A percentile compares a stretch with the other conserved stretches of the same genome.
These are phyloP conservation scores for Agapetus fuscipes DNA, from an alignment of 2,888 invertebrate genomes.

Conservation along the genomic window DNA sequence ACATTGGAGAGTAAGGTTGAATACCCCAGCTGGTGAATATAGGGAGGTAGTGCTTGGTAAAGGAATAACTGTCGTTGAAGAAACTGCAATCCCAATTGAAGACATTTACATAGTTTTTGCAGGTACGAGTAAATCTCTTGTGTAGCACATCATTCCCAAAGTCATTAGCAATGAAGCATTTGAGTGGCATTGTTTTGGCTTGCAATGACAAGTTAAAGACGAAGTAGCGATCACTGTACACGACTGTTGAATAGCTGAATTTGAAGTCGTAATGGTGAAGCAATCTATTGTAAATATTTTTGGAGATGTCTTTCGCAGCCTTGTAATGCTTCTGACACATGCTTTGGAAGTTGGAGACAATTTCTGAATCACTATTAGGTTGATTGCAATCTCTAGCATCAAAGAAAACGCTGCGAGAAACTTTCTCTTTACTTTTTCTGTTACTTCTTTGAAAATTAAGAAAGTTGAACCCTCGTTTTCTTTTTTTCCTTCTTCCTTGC, in stretches of 20 bases:
- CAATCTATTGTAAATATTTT: conserved; percentile 29
- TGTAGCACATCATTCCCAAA: conserved; percentile 12
- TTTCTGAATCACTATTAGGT: conserved; percentile 9
- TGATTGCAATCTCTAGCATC: conserved; percentile 20
- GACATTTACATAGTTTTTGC: conserved; percentile 16
- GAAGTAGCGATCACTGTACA: conserved; percentile 44
- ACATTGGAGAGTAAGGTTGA: conserved; percentile 16
- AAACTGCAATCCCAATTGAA: conserved; percentile 7
- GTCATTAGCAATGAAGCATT: conserved; percentile 18
- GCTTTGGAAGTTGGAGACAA: conserved; percentile 17
- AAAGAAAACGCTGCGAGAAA: conserved; percentile 3
- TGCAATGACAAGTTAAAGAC: conserved; percentile 35
- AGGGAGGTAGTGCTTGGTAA: conserved; percentile 18
- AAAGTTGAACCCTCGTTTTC: conserved; percentile 12
- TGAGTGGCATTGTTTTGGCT: conserved; percentile 19
- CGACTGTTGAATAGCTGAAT: conserved; percentile 32
- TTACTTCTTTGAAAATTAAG: conserved; percentile 12
- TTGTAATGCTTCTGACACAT: conserved; percentile 20
- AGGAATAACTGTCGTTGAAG: conserved; percentile 2
- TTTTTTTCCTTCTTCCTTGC: conserved; percentile 9
- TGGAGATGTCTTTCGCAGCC: conserved; percentile 23
- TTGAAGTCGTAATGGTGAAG: conserved; percentile 27
- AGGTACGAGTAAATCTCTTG: conserved; percentile 17
- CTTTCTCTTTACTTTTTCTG: conserved; percentile 4
- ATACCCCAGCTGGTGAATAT: conserved; percentile 22